A percentile compares a stretch with the other conserved stretches of the same genome.
Evolutionary conservation across 2,113 vertebrate genomes (phyloP).

Genomic region (Tychaedon coryphoeus): DNA sequence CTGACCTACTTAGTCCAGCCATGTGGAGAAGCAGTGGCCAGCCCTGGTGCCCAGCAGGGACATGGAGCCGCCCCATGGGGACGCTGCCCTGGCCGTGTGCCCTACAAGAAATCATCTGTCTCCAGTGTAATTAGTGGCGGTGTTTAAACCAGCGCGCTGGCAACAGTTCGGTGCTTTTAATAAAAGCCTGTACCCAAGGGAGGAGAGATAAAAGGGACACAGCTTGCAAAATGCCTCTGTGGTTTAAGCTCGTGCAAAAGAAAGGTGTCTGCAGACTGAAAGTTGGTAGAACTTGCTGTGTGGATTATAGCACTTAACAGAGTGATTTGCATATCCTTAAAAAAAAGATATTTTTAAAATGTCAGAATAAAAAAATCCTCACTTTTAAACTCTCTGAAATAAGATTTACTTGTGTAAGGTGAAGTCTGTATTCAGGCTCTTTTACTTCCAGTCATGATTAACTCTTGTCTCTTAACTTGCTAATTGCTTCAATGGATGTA

Average conservation of each 20-base stretch:
- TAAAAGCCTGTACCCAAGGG: neutral
- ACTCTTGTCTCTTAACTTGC: neutral
- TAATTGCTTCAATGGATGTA: neutral
- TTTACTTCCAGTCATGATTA: neutral
- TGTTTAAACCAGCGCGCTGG: neutral
- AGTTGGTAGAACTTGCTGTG: neutral
- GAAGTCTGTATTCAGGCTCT: neutral
- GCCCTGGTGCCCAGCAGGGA: neutral
- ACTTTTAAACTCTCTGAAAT: neutral
- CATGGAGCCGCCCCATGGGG: rapidly evolving
- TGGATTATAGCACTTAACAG: neutral
- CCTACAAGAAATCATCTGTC: neutral
- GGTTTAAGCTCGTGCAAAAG: neutral
- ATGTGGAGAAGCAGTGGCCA: neutral
- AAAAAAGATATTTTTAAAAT: neutral
- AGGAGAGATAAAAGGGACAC: neutral
- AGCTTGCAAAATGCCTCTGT: neutral
- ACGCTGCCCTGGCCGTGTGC: neutral
- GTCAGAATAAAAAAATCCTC: neutral
- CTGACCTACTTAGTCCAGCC: slow-evolving; percentile 66
- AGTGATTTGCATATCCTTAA: neutral
- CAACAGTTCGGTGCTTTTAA: neutral
- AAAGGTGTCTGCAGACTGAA: neutral
- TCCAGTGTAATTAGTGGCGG: slow-evolving; percentile 4
- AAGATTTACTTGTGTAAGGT: neutral